Conservation (phyloP, 1,140 invertebrate genomes). For the Ips nitidus region DNA sequence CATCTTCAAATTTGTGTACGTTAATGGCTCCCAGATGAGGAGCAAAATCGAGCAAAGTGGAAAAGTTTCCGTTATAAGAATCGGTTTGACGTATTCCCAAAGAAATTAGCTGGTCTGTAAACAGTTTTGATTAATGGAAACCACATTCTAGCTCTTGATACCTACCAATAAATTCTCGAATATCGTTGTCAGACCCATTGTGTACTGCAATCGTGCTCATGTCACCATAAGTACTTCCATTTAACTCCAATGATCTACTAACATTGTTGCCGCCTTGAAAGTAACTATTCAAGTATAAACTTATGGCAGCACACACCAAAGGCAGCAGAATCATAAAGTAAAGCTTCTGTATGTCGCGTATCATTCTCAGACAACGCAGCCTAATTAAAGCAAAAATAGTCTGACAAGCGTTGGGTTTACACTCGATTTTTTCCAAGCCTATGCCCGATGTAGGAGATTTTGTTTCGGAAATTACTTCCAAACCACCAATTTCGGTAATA, state of each 20-base stretch:
- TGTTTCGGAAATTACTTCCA: constrained; percentile 47
- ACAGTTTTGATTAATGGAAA: too few relatives aligned
- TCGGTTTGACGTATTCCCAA: constrained; percentile 56
- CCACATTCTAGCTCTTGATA: neutral
- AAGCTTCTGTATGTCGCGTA: constrained; percentile 61
- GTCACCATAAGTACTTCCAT: constrained; percentile 56
- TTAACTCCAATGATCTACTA: constrained; percentile 58
- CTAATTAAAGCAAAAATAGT: constrained; percentile 59
- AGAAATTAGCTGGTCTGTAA: constrained; percentile 42
- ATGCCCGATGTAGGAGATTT: constrained; percentile 51
- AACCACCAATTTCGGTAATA: constrained; percentile 39
- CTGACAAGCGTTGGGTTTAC: constrained; percentile 56
- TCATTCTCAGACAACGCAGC: constrained; percentile 58
- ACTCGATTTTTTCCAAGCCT: constrained; percentile 58
- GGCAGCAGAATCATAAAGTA: constrained; percentile 64
- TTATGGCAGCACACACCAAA: constrained; percentile 65
- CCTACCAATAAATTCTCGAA: constrained; percentile 47
- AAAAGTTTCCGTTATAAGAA: constrained; percentile 66
- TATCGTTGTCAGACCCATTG: constrained; percentile 51
- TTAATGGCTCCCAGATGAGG: constrained; percentile 68
- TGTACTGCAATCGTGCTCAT: constrained; percentile 56
- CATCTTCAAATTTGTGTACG: constrained; percentile 58
- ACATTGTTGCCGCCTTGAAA: constrained; percentile 63
- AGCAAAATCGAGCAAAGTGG: constrained; percentile 60
- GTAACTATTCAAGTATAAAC: constrained; percentile 66